These are phyloP conservation scores for Sphaeridia pumilis DNA, from an alignment of 2,888 invertebrate species.

Conservation along the genomic window DNA sequence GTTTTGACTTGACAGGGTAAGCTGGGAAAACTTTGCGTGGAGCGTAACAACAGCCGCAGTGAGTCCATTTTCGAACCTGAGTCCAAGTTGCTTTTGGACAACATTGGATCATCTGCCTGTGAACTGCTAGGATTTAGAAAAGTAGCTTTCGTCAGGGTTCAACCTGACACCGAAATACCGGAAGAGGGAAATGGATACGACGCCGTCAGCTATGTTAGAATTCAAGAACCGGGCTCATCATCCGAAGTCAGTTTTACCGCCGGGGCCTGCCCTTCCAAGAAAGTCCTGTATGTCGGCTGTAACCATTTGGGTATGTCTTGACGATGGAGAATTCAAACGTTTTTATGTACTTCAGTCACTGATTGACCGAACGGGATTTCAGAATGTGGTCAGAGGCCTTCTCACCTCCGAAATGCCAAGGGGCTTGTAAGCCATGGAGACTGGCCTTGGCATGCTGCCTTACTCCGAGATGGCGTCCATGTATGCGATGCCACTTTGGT, in stretches of 20 bases:
- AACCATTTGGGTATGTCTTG: slow-evolving; percentile 61
- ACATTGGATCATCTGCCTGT: slow-evolving; percentile 34
- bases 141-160: slow-evolving; percentile 54
- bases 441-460: slow-evolving; percentile 76
- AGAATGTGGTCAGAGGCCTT: slow-evolving; percentile 58
- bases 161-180: slow-evolving; percentile 47
- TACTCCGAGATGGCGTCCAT: slow-evolving; percentile 71
- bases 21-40: slow-evolving; percentile 33
- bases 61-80: slow-evolving; percentile 30
- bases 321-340: no score
- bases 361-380: no score
- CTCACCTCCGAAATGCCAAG: slow-evolving; percentile 42
- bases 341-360: neutral
- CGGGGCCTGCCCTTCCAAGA: slow-evolving; percentile 59
- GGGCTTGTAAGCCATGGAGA: slow-evolving; percentile 44
- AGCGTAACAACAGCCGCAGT: slow-evolving; percentile 23
- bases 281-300: slow-evolving; percentile 69
- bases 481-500: slow-evolving; percentile 79
- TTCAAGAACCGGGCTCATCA: slow-evolving; percentile 62
- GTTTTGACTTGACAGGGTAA: slow-evolving; percentile 20
- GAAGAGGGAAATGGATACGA: slow-evolving; percentile 18
- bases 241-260: slow-evolving; percentile 69
- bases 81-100: slow-evolving; percentile 30
- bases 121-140: slow-evolving; percentile 45
- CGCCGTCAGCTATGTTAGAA: slow-evolving; percentile 59